Evolutionary conservation across 2,888 invertebrate genomes (phyloP).

Genomic region (Shargacucullia verbasci): DNA sequence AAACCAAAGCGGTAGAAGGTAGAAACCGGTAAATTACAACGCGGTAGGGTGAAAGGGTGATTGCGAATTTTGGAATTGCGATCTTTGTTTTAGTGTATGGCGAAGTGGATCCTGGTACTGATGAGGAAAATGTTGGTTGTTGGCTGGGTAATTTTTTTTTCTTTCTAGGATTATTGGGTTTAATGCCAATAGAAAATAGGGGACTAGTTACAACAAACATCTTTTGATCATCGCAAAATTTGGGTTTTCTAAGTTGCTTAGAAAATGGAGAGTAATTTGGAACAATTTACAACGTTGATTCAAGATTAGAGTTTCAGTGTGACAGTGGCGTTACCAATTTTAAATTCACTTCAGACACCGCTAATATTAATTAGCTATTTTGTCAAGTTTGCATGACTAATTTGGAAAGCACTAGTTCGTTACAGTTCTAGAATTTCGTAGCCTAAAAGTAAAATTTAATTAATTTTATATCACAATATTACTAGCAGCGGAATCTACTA

Average conservation of each 20-base stretch:
- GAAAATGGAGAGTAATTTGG: slow-evolving; percentile 25
- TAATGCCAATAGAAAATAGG: not conserved
- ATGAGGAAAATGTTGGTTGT: not conserved
- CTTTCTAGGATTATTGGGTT: too few relatives aligned
- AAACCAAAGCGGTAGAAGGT: slow-evolving; percentile 31
- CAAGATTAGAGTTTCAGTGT: slow-evolving; percentile 31
- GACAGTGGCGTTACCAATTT: slow-evolving; percentile 43
- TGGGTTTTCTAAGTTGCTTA: slow-evolving; percentile 4
- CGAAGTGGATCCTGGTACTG: too few relatives aligned
- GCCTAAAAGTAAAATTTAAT: not conserved
- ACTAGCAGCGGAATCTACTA: too few relatives aligned
- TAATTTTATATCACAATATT: too few relatives aligned
- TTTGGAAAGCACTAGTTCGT: slow-evolving; percentile 26
- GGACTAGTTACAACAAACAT: not conserved
- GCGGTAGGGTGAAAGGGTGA: slow-evolving; percentile 24
- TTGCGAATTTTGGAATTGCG: slow-evolving; percentile 18
- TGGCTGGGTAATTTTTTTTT: too few relatives aligned
- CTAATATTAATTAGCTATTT: slow-evolving; percentile 35
- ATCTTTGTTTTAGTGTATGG: too few relatives aligned
- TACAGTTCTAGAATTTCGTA: slow-evolving; percentile 8
- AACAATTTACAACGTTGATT: slow-evolving; percentile 36
- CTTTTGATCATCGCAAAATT: not conserved
- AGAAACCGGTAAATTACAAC: slow-evolving; percentile 57
- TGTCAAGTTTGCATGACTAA: slow-evolving; percentile 38
- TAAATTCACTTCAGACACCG: slow-evolving; percentile 34